Base-by-base conservation (phyloP, 2,797 vertebrate genomes). In the Etheostoma perlongum region DNA sequence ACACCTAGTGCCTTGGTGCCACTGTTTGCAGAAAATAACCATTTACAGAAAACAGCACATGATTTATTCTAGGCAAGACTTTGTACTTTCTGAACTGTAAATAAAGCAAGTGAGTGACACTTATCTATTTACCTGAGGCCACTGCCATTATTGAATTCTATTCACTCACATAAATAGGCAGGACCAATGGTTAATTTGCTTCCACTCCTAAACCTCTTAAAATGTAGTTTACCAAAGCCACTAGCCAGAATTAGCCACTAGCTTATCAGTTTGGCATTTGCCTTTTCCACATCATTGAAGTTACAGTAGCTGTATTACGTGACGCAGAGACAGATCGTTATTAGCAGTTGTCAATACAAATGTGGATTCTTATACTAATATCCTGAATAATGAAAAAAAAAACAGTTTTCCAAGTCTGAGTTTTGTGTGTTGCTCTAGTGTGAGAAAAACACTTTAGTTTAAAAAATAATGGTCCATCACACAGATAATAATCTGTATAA, bases 71-170 rank as follows among this genome's bases (percentile, higher is more conserved):
- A 16, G 19, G 11, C 6, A 33, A 57, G 10, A 48, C 46, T n/a
- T 62, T 51, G 8, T 23, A 55, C 23, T 9, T 75, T 78, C 4
- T 62, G 63, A 62, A 21, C n/a, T 68, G 8, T 68, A 46, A 60
- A 70, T 51, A 25, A 66, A 30, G 36, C 27, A 53, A 63, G 12
- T 27, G 23, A 69, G 27, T 76, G 49, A 61, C 51, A 48, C 16
- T 65, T 67, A 69, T 86, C 52, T 30, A 49, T 53, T 69, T 67
- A 60, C 14, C 18, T 51, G 46, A 48, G 25, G 51, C 62, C 59
- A 30, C 44, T 15, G 65, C 11, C 12, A n/a, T 10, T 75, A 66
- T 12, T 73, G 11, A 59, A 71, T 47, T 72, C 18, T 73, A 36
- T 53, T 36, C 65, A 58, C 44, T 54, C 48, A 49, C 11, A 44